Base-by-base conservation (phyloP, 2,113 vertebrate species). In the Notothenia coriiceps region DNA sequence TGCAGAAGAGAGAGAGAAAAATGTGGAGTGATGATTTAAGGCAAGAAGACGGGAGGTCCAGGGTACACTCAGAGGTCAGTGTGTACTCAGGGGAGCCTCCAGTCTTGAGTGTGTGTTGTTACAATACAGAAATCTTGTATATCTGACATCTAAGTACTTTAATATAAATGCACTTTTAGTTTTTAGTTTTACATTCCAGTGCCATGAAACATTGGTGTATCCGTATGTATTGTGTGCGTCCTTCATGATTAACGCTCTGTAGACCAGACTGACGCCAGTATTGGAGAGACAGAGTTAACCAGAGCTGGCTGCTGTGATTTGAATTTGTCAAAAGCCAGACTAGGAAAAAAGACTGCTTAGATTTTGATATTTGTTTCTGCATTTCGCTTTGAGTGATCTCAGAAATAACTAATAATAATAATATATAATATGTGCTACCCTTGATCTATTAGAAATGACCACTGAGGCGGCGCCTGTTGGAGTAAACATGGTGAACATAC, bases 51-150 rank as follows among this genome's bases (percentile, higher is more conserved):
- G 83, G 82, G 86, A 91, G 90, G 91, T 92, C 86, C 56, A 44
- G 80, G 74, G 86, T 89, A 79, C 89, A 86, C 83, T 72, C 59
- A 33, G 89, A 91, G 91, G 91, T 91, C 91, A 93, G 85, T 17
- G 47, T 77, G 82, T 3, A 70, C 91, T 91, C 88, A 61, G 47
- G 85, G 84, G 85, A 89, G 67, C 50, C 72, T 89, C 83, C 63
- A 50, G 74, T 70, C 52, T 61, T 29, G 29, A 79, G 18, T 54
- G 61, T 72, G 69, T 51, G 51, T 43, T 63, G 74, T 85, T 77
- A 17, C 15, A 12, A 11, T 13, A 22, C 60, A 52, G 46, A 62
- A 35, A 55, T 54, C 46, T 10, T 82, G 46, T 35, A 25, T 80
- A 44, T 62, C 33, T 57, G 4, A 44, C 43, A 1, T 55, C 69